Conservation (phyloP, 2,113 vertebrate genomes). For the Nothoprocta perdicaria region DNA sequence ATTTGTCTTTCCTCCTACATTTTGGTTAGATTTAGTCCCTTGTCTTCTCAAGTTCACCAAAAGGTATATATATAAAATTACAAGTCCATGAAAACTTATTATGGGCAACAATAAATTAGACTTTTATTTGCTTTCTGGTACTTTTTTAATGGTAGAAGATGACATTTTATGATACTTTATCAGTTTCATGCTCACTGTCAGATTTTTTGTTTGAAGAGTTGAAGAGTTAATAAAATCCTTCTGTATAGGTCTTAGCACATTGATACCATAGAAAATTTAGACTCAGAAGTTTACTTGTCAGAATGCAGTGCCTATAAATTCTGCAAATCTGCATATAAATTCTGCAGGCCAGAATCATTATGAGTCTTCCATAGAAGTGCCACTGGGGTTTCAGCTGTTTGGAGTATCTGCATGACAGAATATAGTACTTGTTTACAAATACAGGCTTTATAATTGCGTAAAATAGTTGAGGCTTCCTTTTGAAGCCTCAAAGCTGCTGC, state of each 20-base stretch:
- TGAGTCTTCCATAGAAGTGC: neutral
- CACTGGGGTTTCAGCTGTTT: neutral
- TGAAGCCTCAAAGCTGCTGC: neutral
- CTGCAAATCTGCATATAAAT: neutral
- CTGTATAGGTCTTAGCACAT: neutral
- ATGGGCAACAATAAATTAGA: neutral
- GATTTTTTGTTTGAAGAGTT: slow-evolving; percentile 1
- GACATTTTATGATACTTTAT: slow-evolving; percentile 25
- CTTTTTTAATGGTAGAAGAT: neutral
- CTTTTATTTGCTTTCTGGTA: slow-evolving; percentile 9
- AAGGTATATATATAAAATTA: neutral
- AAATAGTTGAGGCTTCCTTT: neutral
- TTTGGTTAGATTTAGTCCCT: neutral
- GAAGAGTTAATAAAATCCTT: slow-evolving; percentile 13
- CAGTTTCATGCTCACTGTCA: neutral
- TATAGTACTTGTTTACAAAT: slow-evolving; percentile 1
- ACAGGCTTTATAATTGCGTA: neutral
- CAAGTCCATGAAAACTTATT: neutral
- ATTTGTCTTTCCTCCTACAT: neutral
- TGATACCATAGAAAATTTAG: neutral
- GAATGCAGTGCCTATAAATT: neutral
- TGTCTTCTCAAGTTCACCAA: neutral
- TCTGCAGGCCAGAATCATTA: neutral
- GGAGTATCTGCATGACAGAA: neutral
- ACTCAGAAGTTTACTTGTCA: neutral